Conservation (phyloP, 2,888 invertebrate species). For the Lasiommata megera region DNA sequence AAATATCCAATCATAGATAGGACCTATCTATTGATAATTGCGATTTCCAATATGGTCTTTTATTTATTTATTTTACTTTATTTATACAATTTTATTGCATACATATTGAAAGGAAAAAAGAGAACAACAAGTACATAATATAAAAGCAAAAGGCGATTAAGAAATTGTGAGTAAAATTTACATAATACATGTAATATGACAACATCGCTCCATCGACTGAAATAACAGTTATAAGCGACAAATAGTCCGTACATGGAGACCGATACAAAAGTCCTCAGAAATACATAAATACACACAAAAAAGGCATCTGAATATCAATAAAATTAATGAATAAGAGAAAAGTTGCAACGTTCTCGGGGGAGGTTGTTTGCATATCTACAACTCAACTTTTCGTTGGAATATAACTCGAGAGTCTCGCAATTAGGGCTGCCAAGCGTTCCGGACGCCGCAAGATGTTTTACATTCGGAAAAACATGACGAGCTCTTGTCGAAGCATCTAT, state of each 20-base stretch:
- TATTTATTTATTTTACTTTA: no score
- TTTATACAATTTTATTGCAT: no score
- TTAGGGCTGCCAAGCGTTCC: neutral
- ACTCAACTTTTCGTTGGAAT: conserved; percentile 18
- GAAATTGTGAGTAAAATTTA: no score
- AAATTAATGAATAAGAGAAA: neutral
- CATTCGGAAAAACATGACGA: neutral
- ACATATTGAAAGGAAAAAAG: no score
- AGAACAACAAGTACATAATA: no score
- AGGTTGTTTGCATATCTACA: conserved; percentile 11
- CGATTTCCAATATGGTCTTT: no score
- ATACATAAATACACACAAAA: neutral
- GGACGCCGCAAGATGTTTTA: neutral
- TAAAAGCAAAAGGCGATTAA: no score
- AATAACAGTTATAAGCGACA: no score
- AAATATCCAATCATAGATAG: no score
- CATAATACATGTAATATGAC: no score
- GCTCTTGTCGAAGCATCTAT: neutral
- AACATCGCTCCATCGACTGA: no score
- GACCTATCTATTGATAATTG: no score
- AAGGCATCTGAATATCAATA: neutral
- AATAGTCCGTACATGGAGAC: neutral
- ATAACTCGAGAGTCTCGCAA: conserved; percentile 5
- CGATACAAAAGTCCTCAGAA: neutral
- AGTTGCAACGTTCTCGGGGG: conserved; percentile 6